Conservation (phyloP, 2,888 invertebrate genomes). For the Ceriagrion tenellum region DNA sequence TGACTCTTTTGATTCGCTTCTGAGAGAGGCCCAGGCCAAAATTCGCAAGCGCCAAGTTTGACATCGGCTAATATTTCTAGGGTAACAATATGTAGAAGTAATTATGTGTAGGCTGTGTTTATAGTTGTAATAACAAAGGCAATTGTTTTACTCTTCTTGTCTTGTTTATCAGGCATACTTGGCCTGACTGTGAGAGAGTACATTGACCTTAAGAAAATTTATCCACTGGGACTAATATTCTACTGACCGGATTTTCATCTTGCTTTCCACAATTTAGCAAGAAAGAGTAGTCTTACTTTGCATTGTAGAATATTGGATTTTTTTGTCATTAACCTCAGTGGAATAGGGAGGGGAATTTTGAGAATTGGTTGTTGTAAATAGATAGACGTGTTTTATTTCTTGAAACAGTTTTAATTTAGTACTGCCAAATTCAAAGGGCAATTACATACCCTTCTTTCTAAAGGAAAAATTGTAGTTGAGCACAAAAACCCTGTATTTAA, state of each 20-base stretch:
- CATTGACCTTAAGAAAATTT: conserved; percentile 43
- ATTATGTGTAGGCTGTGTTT: conserved; percentile 67
- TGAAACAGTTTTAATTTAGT: conserved; percentile 60
- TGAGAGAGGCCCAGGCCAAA: conserved; percentile 70
- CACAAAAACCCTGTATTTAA: conserved; percentile 37
- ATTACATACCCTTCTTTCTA: conserved; percentile 36
- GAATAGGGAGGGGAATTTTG: conserved; percentile 12
- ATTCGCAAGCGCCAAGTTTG: conserved; percentile 69
- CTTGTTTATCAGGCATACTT: not conserved
- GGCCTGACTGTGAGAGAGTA: conserved; percentile 25
- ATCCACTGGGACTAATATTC: conserved; percentile 57
- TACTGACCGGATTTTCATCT: not conserved
- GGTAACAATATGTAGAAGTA: conserved; percentile 60
- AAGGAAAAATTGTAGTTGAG: conserved; percentile 45
- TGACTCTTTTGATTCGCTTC: conserved; percentile 70
- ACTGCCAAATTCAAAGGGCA: conserved; percentile 52
- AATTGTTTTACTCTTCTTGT: conserved; percentile 52
- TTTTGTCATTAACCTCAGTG: conserved; percentile 15
- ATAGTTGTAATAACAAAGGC: conserved; percentile 63
- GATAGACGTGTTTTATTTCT: conserved; percentile 47
- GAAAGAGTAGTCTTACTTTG: conserved; percentile 22
- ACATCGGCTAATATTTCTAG: conserved; percentile 67
- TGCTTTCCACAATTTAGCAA: conserved; percentile 33
- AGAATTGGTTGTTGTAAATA: conserved; percentile 52
- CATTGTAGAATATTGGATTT: conserved; percentile 56